Evolutionary conservation across 2,113 vertebrate species (phyloP), one percentile per base, ranked within the genome.

Genomic region (Oophaga pumilio): DNA sequence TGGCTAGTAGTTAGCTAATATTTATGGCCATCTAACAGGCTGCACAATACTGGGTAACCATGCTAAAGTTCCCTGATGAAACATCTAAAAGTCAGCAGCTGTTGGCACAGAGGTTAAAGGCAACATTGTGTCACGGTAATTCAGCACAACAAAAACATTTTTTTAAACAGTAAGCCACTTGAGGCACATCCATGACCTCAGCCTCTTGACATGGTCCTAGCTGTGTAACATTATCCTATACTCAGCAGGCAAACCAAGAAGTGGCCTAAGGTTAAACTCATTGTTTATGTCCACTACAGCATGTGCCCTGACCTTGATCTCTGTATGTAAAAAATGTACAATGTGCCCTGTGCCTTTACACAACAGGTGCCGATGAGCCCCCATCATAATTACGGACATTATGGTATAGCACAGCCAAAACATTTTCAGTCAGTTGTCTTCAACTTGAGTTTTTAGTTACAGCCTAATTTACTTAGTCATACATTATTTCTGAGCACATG

Each of bases 31-130:
- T 12, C 69, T 73, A 43, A 73, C 6, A 73, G 7, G 17, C 43
- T 22, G 33, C 17, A 74, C 71, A 74, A 4, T 74, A 22, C 33
- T 22, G 28, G 71, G 71, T 57, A 43, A 13, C 56, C 56, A 80
- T 43, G 20, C 26, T 20, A 2, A 60, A 33, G 0, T 4, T 0
- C 0, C 9, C 33, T 62, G 28, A 26, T 59, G 24, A 28, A 59
- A 18, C 53, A 56, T 79, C 77, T 28, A 59, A 59, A 59, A 28
- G 33, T 15, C 56, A 60, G 78, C 78, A 80, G 78, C 78, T 80
- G 78, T 80, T 80, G 78, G 78, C 56, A 33, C 78, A 20, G 56
- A 43, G 71, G 78, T 80, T 80, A 80, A 80, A 20, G 56, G 26
- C 56, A 80, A 80, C 56, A 60, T 10, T 80, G 56, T 60, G 56